Base-by-base conservation (phyloP, 2,797 vertebrate genomes). In the Pseudopleuronectes americanus region DNA sequence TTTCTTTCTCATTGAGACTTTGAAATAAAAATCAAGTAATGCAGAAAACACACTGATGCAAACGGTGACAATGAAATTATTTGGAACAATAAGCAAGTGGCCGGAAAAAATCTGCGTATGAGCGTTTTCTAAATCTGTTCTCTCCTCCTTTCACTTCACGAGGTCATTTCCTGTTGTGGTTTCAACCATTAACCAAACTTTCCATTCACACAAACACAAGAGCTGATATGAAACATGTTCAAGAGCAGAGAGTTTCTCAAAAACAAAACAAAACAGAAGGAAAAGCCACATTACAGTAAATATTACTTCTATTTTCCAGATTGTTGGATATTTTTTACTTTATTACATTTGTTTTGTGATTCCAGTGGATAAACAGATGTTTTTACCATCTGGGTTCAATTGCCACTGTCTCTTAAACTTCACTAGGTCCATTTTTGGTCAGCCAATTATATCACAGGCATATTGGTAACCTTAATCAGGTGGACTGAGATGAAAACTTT, bases 101-200 rank as follows among this genome's bases (percentile, higher is more conserved):
- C 23, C 21, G 41, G 16, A 14, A 10, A 14, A 10, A 5, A 22
- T 36, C 31, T 52, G 3, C 13, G 4, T 23, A 0, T 4, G 23
- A 6, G 8, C 41, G 0, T 54, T 36, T 31, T 63, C 21, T 31
- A n/a, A 41, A 74, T 47, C 5, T 49, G 4, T 17, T 28, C n/a
- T 57, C 52, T 56, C 26, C 1, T 33, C 45, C 8, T 41, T 2
- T 47, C 2, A 19, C 63, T 26, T 61, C 45, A 62, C 12, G 8
- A 6, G 31, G 19, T 14, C 3, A 19, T 41, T 74, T 74, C 62
- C 66, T 71, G 48, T 22, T 56, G 14, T 24, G 62, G 49, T 61
- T 74, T 38, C 57, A 21, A 59, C 6, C 8, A 31, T 9, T 45
- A 68, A 56, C 21, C 26, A 63, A 45, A 79, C 23, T 57, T 74